phyloP scores from a whole-genome alignment of 2,113 vertebrate species.

The Picathartes gymnocephalus region DNA sequence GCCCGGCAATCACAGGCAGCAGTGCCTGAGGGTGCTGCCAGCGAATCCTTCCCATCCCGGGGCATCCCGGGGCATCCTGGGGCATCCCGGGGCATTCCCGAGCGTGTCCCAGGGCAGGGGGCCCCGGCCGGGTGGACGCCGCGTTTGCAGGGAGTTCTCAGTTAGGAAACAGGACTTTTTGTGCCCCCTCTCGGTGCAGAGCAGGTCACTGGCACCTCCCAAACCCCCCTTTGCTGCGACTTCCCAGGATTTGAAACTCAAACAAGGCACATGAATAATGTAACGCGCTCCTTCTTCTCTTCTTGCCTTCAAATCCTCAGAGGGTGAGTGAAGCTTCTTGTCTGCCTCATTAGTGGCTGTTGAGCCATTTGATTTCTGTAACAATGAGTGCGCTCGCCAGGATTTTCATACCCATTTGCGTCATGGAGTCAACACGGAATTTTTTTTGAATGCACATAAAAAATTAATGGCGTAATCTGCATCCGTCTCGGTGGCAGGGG shows the following conservation, averaged over 20 bases:
- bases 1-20: rapidly evolving
- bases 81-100: neutral
- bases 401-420: constrained; percentile 77
- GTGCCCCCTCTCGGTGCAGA: neutral
- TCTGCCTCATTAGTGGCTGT: constrained; percentile 84
- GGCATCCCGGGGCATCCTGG: neutral
- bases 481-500: neutral
- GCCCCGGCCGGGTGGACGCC: neutral
- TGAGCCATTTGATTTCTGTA: constrained; percentile 86
- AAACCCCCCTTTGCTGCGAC: constrained; percentile 37
- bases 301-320: constrained; percentile 83
- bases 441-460: constrained; percentile 69
- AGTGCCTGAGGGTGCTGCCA: neutral
- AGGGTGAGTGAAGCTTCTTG: constrained; percentile 82
- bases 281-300: constrained; percentile 68
- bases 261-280: constrained; percentile 84
- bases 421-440: constrained; percentile 69
- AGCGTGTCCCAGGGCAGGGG: neutral
- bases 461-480: constrained; percentile 73
- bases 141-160: constrained; percentile 5
- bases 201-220: constrained; percentile 71
- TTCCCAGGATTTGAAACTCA: constrained; percentile 71
- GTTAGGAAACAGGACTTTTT: neutral
- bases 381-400: constrained; percentile 70
- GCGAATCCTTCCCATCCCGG: neutral